Conservation (phyloP, 2,113 vertebrate species). For the Protobothrops flavoviridis region DNA sequence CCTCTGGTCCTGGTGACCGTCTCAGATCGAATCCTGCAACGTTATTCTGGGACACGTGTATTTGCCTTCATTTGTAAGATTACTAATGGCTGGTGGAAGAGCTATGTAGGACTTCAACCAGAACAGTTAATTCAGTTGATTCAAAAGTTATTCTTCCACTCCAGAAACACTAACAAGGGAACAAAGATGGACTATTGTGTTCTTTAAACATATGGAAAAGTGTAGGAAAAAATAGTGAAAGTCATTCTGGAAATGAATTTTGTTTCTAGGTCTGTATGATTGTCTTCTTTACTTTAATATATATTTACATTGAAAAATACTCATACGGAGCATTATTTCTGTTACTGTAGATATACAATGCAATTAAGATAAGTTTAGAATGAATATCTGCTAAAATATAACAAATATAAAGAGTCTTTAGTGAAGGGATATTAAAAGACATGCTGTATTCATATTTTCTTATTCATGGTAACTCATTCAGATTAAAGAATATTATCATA, state of each 20-base stretch:
- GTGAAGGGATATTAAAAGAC: not conserved
- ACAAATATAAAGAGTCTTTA: not conserved
- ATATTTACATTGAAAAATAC: not conserved
- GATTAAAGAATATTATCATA: slow-evolving; percentile 60
- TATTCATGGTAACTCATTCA: slow-evolving; percentile 58
- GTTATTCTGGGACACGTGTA: not conserved
- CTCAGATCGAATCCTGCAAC: not conserved
- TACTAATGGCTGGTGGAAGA: not conserved
- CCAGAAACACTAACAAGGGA: not conserved
- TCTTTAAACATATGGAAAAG: not conserved
- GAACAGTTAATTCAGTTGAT: not conserved
- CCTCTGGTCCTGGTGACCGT: not conserved
- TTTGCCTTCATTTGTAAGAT: not conserved
- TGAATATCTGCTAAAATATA: slow-evolving; percentile 11
- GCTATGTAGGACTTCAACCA: not conserved
- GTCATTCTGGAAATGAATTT: not conserved
- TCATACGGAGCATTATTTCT: not conserved
- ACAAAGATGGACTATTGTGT: not conserved
- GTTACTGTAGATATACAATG: not conserved
- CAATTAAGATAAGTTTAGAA: not conserved
- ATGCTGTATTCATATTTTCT: slow-evolving; percentile 49
- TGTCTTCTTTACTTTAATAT: not conserved
- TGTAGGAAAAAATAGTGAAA: not conserved
- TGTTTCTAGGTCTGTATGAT: not conserved
- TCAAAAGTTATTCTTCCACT: not conserved